phyloP scores from a whole-genome alignment of 2,888 invertebrate genomes.

The Macrostomum cliftonense region DNA sequence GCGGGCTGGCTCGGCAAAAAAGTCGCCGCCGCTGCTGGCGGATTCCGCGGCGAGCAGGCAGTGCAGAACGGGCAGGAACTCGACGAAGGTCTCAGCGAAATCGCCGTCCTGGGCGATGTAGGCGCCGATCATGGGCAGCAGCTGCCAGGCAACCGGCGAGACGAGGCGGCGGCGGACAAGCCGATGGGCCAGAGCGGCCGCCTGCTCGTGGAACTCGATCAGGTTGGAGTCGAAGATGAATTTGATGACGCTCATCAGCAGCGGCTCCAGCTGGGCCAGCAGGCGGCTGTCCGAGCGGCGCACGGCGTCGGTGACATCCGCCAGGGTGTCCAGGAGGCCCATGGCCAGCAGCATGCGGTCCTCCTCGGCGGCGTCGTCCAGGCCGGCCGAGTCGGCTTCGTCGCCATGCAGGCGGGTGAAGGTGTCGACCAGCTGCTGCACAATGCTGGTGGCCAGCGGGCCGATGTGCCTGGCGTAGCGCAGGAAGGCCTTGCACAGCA shows the following conservation, averaged over 20 bases:
- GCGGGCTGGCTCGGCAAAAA: background rate
- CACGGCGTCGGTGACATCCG: conserved; percentile 78
- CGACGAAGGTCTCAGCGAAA: too few relatives aligned
- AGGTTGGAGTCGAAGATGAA: conserved; percentile 9
- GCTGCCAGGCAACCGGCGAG: conserved; percentile 86
- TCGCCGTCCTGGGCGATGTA: too few relatives aligned
- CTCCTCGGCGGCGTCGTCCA: conserved; percentile 47
- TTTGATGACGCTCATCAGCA: conserved; percentile 2
- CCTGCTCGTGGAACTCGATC: conserved; percentile 86
- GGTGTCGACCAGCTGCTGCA: too few relatives aligned
- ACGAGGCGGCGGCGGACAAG: conserved; percentile 61
- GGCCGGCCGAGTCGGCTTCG: conserved; percentile 8
- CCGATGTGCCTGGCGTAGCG: too few relatives aligned
- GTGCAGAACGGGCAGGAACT: too few relatives aligned
- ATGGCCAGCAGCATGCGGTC: conserved; percentile 91
- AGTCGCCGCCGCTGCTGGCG: background rate
- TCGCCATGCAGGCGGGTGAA: background rate
- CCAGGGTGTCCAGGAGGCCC: conserved; percentile 84
- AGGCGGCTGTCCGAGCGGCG: conserved; percentile 43
- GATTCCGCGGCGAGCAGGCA: too few relatives aligned
- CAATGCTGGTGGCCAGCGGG: too few relatives aligned
- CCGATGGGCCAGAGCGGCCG: conserved; percentile 72
- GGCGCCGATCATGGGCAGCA: conserved; percentile 47
- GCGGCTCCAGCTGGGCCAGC: conserved; percentile 8
- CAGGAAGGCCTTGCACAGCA: too few relatives aligned